Evolutionary conservation across 2,113 vertebrate species (phyloP), one percentile per base, ranked within the genome.

Genomic region (Dipodomys ordii): DNA sequence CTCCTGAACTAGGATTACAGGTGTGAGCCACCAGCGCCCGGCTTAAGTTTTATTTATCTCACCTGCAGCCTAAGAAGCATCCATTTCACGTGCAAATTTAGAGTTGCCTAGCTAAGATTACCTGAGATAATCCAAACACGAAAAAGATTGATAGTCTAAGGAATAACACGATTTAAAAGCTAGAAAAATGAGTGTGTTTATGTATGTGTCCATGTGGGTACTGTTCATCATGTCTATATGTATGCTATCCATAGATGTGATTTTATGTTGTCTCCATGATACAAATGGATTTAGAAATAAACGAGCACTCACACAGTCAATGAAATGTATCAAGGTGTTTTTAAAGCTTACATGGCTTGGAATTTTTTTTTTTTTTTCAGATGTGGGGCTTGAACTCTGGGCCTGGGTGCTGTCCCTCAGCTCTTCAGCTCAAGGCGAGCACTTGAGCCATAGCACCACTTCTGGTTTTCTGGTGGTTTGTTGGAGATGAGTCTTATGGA

Each of bases 251-350:
- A 6, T 35, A 6, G 6, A 32, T 35, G 22, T 35, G n/a, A 60
- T 30, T 19, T 4, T 11, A 3, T 7, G 2, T 60, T 7, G 11
- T 39, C 53, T 39, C 0, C 23, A 13, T 1, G 12, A 23, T 22
- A 57, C 32, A 73, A 18, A 7, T 9, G 30, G 69, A 39, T 15
- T 62, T 28, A 62, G 53, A n/a, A 44, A 20, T 39, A 44, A 74
- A 44, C 1, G 9, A 71, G 44, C 30, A 10, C 20, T 27, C 67
- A 35, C 8, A 53, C 13, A 71, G 8, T 44, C 23, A 84, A 16
- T 32, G 32, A 53, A 44, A 23, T 74, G 32, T 23, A 11, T 30
- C n/a, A 9, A 79, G 22, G 60, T 32, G 30, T 79, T 79, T 79
- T 60, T 9, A 32, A 71, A 32, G 20, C 71, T 32, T 69, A 71